Evolutionary conservation across 2,113 vertebrate species (phyloP).

Genomic region (Recurvirostra avosetta): DNA sequence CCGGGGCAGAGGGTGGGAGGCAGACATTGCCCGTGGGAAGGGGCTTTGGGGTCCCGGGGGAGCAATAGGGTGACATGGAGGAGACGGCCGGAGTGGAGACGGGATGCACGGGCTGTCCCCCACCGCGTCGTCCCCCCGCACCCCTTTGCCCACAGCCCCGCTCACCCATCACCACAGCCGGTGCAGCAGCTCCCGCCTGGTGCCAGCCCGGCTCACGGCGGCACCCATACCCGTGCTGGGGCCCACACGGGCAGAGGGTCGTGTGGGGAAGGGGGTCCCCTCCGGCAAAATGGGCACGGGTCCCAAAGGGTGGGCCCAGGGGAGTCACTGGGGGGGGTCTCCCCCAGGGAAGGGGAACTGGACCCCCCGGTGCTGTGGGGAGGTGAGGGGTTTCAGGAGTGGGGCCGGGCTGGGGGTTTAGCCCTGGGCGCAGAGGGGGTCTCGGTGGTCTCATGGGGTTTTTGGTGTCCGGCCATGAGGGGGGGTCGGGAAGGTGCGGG

Average conservation of each 20-base stretch:
- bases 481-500: background rate
- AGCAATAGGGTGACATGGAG: background rate
- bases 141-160: background rate
- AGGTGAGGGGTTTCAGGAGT: accelerated
- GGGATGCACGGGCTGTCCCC: accelerated
- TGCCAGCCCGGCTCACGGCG: accelerated
- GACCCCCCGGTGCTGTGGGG: accelerated
- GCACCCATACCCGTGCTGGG: background rate
- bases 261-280: background rate
- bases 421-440: background rate
- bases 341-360: background rate
- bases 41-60: background rate
- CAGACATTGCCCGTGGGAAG: background rate
- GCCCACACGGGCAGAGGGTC: background rate
- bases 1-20: too few species aligned
- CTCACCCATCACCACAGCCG: accelerated
- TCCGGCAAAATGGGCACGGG: accelerated
- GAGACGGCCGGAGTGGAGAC: background rate
- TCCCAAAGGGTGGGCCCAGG: background rate
- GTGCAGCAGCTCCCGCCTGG: background rate
- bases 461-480: too few species aligned
- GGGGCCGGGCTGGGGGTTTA: background rate
- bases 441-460: background rate
- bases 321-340: background rate
- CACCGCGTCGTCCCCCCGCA: background rate